Conservation (phyloP, 1,140 invertebrate genomes). For the Dolichoris vasculosae region DNA sequence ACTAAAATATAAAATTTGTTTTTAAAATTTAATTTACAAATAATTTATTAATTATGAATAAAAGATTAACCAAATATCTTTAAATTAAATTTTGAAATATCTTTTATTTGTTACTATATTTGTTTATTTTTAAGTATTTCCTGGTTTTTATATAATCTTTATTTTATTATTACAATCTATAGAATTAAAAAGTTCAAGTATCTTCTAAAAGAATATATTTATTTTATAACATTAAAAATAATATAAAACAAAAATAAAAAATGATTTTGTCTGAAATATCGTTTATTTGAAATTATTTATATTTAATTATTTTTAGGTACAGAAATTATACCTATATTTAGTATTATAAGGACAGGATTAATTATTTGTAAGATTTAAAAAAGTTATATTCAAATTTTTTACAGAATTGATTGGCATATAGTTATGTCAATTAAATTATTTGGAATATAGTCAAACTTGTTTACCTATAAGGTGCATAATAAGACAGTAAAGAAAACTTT, state of each 20-base stretch:
- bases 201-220: no score
- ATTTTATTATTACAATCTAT: no score
- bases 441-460: conserved; percentile 14
- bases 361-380: neutral
- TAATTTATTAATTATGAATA: no score
- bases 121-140: no score
- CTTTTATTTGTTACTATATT: no score
- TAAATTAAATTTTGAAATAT: no score
- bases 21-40: no score
- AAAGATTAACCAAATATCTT: no score
- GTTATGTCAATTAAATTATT: conserved; percentile 21
- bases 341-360: neutral
- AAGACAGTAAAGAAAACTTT: conserved; percentile 17
- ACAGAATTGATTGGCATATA: conserved; percentile 15
- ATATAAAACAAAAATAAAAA: neutral
- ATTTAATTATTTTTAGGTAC: conserved; percentile 18
- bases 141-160: no score
- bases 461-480: conserved; percentile 20
- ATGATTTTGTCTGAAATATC: conserved; percentile 27
- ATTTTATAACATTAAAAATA: neutral
- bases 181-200: no score
- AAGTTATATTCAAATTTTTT: conserved; percentile 16
- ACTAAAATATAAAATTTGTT: no score
- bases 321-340: conserved; percentile 9
- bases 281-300: conserved; percentile 27